phyloP scores from a whole-genome alignment of 2,113 vertebrate species.

The Heterocephalus glaber region DNA sequence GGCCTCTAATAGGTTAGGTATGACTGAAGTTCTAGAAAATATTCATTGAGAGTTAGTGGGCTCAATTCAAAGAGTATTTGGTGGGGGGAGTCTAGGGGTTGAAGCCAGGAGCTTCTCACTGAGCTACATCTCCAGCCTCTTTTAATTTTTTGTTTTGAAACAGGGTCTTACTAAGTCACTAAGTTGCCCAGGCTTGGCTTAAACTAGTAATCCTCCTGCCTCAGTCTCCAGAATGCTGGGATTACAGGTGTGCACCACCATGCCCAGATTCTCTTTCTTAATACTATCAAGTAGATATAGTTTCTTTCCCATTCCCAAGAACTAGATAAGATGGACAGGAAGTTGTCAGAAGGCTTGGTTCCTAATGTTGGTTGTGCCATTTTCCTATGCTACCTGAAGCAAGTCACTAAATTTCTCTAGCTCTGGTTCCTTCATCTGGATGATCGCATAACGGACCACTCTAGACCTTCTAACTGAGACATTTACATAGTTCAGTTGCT shows the following conservation, averaged over 20 bases:
- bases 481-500: neutral
- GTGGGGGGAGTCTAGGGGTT: neutral
- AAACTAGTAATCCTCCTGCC: neutral
- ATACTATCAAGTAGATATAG: neutral
- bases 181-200: neutral
- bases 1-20: neutral
- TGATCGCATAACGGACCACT: neutral
- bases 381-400: neutral
- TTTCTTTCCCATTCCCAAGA: neutral
- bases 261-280: neutral
- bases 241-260: neutral
- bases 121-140: neutral
- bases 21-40: neutral
- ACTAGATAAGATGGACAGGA: neutral
- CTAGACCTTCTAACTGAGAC: neutral
- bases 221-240: neutral
- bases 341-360: neutral
- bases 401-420: neutral
- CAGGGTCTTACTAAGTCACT: neutral
- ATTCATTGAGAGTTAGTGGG: neutral
- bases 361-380: neutral
- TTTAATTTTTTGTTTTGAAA: neutral
- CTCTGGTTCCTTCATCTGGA: neutral
- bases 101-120: neutral
- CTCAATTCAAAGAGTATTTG: neutral